Evolutionary conservation across 2,113 vertebrate genomes (phyloP).

Genomic region (Melanostigma gelatinosum): DNA sequence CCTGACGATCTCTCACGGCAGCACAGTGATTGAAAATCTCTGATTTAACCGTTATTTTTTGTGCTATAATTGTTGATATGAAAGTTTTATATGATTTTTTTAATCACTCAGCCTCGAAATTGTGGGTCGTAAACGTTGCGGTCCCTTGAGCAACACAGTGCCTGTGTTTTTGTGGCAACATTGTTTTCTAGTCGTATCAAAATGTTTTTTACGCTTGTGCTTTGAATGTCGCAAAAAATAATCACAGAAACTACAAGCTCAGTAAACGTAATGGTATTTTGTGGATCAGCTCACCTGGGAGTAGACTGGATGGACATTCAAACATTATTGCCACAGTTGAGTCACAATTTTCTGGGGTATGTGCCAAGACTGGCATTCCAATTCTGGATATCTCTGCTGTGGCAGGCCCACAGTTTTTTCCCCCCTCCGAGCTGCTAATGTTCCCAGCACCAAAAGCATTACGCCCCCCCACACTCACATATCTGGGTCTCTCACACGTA

Average conservation of each 20-base stretch:
- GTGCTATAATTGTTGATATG: not conserved
- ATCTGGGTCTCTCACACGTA: conserved; percentile 73
- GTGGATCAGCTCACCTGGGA: conserved; percentile 64
- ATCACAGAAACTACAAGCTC: conserved; percentile 42
- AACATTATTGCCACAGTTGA: conserved; percentile 55
- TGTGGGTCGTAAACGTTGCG: not conserved
- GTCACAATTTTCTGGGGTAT: conserved; percentile 62
- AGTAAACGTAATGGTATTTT: conserved; percentile 45
- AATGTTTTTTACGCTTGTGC: conserved; percentile 11
- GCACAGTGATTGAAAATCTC: too few species aligned
- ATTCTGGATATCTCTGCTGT: conserved; percentile 69
- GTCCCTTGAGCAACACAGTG: conserved; percentile 1
- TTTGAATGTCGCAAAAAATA: conserved; percentile 50
- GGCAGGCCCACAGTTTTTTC: conserved; percentile 56
- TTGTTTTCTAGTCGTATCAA: not conserved
- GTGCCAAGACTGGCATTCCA: conserved; percentile 68
- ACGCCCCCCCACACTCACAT: conserved; percentile 48
- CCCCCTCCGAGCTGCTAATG: conserved; percentile 61
- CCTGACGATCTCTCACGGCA: too few species aligned
- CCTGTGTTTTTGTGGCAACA: not conserved
- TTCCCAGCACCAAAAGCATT: conserved; percentile 61
- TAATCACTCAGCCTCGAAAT: not conserved
- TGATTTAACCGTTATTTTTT: not conserved
- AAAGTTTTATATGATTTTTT: not conserved
- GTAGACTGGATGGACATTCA: conserved; percentile 49